Evolutionary conservation across 2,797 vertebrate genomes (phyloP).

Genomic region (Oryzias dopingdopingensis): DNA sequence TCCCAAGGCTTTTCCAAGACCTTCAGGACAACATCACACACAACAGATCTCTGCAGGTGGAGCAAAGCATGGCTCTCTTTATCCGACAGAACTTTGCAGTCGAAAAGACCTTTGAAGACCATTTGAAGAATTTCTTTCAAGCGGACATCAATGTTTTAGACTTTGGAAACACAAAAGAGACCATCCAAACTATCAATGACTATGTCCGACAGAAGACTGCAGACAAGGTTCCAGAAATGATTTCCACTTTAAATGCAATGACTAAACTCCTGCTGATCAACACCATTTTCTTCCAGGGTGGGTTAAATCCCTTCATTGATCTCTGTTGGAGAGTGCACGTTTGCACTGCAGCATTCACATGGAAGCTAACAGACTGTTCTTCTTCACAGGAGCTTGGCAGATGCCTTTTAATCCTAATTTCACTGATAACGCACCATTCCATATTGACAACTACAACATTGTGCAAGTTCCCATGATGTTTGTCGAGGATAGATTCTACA

Average conservation of each 20-base stretch:
- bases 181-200: constrained; percentile 78
- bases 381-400: constrained; percentile 82
- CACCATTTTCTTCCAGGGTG: constrained; percentile 89
- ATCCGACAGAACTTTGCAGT: constrained; percentile 71
- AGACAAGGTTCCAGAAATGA: constrained; percentile 76
- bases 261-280: constrained; percentile 83
- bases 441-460: constrained; percentile 84
- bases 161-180: constrained; percentile 69
- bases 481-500: constrained; percentile 73
- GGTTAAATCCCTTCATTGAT: constrained; percentile 24
- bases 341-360: constrained; percentile 2
- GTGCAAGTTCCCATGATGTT: constrained; percentile 89
- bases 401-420: constrained; percentile 77
- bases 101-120: constrained; percentile 75
- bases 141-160: constrained; percentile 81
- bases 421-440: constrained; percentile 79
- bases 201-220: constrained; percentile 78
- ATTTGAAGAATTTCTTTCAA: constrained; percentile 81
- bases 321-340: not conserved
- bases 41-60: constrained; percentile 75
- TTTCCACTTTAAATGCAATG: constrained; percentile 74
- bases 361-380: constrained; percentile 19
- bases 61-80: constrained; percentile 82
- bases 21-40: constrained; percentile 78
- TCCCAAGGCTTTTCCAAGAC: constrained; percentile 82